phyloP scores from a whole-genome alignment of 2,797 vertebrate species.

The Mormyrus hasselquistii region DNA sequence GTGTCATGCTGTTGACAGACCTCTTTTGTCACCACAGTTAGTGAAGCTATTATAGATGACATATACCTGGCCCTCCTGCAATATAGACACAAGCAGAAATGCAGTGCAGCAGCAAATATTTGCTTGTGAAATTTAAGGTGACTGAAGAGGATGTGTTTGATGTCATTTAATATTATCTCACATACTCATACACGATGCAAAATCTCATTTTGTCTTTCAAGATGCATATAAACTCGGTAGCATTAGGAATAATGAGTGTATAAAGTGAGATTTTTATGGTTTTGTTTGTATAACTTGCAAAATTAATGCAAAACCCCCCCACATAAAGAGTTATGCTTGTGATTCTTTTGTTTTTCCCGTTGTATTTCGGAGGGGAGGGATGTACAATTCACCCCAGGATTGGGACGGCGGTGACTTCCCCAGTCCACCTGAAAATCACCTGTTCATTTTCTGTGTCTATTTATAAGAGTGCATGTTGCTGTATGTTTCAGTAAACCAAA shows the following conservation, averaged over 20 bases:
- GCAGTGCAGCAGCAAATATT: slow-evolving; percentile 59
- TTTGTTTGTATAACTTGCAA: background rate
- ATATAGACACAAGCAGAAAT: slow-evolving; percentile 35
- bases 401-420: background rate
- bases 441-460: background rate
- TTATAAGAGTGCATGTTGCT: background rate
- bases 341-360: background rate
- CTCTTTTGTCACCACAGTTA: slow-evolving; percentile 45
- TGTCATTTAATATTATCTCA: slow-evolving; percentile 46
- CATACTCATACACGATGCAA: background rate
- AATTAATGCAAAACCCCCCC: background rate
- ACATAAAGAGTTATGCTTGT: background rate
- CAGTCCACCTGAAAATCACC: background rate
- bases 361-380: background rate
- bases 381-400: background rate
- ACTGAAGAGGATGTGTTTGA: slow-evolving; percentile 50
- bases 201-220: background rate
- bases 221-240: background rate
- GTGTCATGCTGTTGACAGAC: slow-evolving; percentile 57
- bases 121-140: slow-evolving; percentile 57
- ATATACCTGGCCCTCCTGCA: slow-evolving; percentile 47
- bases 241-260: background rate
- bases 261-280: background rate
- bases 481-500: background rate
- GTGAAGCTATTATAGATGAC: slow-evolving; percentile 54